These are phyloP conservation scores for Syngnathoides biaculeatus DNA, from an alignment of 2,113 vertebrate genomes.

Conservation along the genomic window DNA sequence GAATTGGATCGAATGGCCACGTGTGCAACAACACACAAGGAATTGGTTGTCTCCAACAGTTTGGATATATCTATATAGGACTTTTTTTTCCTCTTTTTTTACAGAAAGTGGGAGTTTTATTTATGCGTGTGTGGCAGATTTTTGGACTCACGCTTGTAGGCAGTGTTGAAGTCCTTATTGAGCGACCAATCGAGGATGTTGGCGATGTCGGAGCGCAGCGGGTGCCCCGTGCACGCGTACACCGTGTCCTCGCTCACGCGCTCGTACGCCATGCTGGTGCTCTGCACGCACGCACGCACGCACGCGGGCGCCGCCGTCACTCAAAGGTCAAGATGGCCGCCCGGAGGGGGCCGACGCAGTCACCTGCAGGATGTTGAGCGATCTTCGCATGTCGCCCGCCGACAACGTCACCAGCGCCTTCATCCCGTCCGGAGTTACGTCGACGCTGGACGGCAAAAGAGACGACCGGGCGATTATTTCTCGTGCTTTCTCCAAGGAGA, in stretches of 20 bases:
- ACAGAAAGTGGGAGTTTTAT: no score
- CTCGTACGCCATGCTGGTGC: slow-evolving; percentile 90
- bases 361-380: slow-evolving; percentile 95
- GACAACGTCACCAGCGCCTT: slow-evolving; percentile 92
- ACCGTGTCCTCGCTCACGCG: slow-evolving; percentile 89
- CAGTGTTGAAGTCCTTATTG: slow-evolving; percentile 89
- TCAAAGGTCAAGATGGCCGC: not conserved
- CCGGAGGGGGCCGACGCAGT: not conserved
- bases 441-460: slow-evolving; percentile 72
- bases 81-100: no score
- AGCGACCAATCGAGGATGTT: slow-evolving; percentile 98
- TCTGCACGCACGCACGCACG: slow-evolving; percentile 69
- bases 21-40: no score
- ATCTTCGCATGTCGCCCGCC: slow-evolving; percentile 91
- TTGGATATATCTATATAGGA: no score
- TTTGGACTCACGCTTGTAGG: slow-evolving; percentile 89
- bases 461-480: no score
- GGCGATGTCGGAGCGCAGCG: slow-evolving; percentile 89
- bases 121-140: no score
- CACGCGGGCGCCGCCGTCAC: not conserved
- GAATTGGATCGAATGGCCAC: no score
- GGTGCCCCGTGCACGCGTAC: slow-evolving; percentile 95
- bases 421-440: slow-evolving; percentile 87
- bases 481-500: no score
- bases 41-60: no score